Base-by-base conservation (phyloP, 1,140 invertebrate genomes). In the Pinna nobilis region DNA sequence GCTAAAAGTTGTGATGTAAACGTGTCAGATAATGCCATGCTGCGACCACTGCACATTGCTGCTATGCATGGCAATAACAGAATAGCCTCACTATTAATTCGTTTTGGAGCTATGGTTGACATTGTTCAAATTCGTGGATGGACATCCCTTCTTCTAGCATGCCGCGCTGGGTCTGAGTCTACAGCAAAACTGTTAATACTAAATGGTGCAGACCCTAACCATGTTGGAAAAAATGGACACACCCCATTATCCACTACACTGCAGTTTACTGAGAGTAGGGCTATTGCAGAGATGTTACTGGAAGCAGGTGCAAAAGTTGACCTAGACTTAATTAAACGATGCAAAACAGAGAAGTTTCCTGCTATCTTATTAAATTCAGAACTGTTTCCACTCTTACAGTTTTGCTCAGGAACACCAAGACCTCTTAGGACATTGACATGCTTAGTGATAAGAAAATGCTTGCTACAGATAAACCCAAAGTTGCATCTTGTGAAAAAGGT, bases 141-240 rank as follows among this genome's bases (percentile, higher is more conserved):
- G 50, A 83, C 82, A n/a, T 65, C 84, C 5, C 67, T 85, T n/a
- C 74, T 81, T 39, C 63, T 85, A 6, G 77, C 84, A 3, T 81
- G 80, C 60, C 73, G 77, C 15, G 63, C 77, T 30, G 79, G 69
- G 18, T 76, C 73, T 55, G 78, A 69, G n/a, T 65, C 81, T 4
- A 82, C 81, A 11, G 76, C 76, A 3, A 64, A 78, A 28, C 63
- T 84, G 9, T 63, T 85, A 20, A 37, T 85, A 6, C 63, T 83
- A 20, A 83, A 85, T 70, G 84, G 84, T n/a, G 84, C 84, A 5
- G 74, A 85, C 57, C 82, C 82, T 28, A 85, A 82, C 69, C 81
- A 82, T 66, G 59, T 76, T 28, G 82, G 79, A 37, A 70, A 78
- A 59, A 82, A 84, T 59, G 81, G 78, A 9, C 82, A 83, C 67